A percentile compares a stretch with the other conserved stretches of the same genome.
These are phyloP conservation scores for Heliconius hortense DNA, from an alignment of 2,888 invertebrate genomes.

Conservation along the genomic window DNA sequence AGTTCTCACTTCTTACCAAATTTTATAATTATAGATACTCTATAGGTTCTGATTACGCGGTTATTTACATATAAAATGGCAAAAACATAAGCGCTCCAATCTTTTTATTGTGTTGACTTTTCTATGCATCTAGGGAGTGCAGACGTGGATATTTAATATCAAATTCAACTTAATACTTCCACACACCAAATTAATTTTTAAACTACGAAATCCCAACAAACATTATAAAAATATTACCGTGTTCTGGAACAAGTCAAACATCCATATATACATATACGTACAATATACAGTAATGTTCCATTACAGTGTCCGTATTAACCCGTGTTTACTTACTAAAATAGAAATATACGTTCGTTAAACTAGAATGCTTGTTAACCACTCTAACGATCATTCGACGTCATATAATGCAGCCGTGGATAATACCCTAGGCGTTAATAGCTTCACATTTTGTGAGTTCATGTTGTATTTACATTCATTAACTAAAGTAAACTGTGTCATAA, in stretches of 20 bases:
- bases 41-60: too few species aligned
- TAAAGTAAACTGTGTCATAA: constrained; percentile 16
- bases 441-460: constrained; percentile 31
- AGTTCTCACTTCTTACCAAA: too few species aligned
- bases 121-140: neutral
- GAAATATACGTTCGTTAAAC: constrained; percentile 16
- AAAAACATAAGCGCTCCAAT: neutral
- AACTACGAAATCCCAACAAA: too few species aligned
- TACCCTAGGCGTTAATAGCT: constrained; percentile 30
- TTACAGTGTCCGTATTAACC: too few species aligned
- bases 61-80: too few species aligned
- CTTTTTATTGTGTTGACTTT: neutral
- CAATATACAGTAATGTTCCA: too few species aligned
- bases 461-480: constrained; percentile 17
- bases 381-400: constrained; percentile 35
- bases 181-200: too few species aligned
- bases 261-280: too few species aligned
- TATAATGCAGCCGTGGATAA: constrained; percentile 38
- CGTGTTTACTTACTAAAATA: constrained; percentile 4
- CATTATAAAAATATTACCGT: too few species aligned
- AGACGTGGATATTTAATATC: neutral
- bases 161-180: too few species aligned
- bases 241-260: too few species aligned
- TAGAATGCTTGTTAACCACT: constrained; percentile 38
- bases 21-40: too few species aligned